Base-by-base conservation (phyloP, 1,140 invertebrate species). In the Drosophila prosaltans region DNA sequence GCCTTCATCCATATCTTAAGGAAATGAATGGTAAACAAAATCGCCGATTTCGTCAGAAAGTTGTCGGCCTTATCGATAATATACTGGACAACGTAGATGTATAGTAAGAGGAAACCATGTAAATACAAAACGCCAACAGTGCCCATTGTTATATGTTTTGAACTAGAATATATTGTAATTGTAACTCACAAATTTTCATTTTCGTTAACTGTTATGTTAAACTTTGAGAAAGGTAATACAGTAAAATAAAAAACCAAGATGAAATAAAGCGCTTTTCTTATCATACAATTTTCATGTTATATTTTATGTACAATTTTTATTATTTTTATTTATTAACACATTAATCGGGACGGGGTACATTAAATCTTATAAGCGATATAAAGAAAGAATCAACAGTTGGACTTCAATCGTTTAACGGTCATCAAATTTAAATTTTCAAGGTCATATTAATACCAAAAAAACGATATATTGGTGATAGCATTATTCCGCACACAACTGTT, bases 21-120 rank as follows among this genome's bases (percentile, higher is more conserved):
- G 90, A 91, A 51, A 91, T 91, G 90, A 83, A 69, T 48, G 90
- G 90, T 66, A 91, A 91, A 64, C 90, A 91, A 55, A 91, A 89
- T 64, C 79, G 90, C 1, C 78, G 86, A 36, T 91, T 91, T 72
- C 81, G 83, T 24, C 90, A 91, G 41, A 91, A 91, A 40, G 90
- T 91, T 5, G 65, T 91, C 0, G 90, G 76, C 0, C 86, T 91
- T 11, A 91, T 91, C 21, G 90, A 91, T 63, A 78, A 75, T 65
- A 69, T 91, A 7, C 86, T 91, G 65, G 90, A 91, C 40, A 89
- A 91, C 71, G 41, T 70, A 2, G 90, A 91, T 71, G 48, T 69
- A 8, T 78, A 51, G 24, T 9, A 26, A 51, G 3, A 2, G 0
- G 55, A 39, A 28, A 21, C 8, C 11, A 16, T 3, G 11, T 8